Conservation (phyloP, 2,888 invertebrate genomes). For the Eurytoma californica region DNA sequence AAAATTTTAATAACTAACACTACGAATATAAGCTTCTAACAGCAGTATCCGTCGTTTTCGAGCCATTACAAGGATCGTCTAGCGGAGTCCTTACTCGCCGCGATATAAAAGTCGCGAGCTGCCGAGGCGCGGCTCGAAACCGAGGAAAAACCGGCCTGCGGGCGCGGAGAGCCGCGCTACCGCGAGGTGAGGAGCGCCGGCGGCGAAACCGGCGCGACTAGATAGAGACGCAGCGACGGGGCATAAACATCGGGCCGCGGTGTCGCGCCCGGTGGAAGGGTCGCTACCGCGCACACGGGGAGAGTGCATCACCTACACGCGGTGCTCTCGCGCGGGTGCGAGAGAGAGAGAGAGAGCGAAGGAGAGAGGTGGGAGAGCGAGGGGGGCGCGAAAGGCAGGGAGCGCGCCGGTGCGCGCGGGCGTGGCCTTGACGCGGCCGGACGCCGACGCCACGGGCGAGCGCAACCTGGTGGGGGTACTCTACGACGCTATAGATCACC, state of each 20-base stretch:
- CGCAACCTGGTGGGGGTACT: slow-evolving; percentile 67
- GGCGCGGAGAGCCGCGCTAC: too few species aligned
- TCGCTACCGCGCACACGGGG: neutral
- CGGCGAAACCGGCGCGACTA: slow-evolving; percentile 62
- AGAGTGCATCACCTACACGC: too few species aligned
- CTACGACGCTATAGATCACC: slow-evolving; percentile 75
- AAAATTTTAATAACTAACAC: too few species aligned
- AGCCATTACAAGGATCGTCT: too few species aligned
- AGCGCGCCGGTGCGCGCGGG: slow-evolving; percentile 66
- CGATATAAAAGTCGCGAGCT: too few species aligned
- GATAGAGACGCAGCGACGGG: slow-evolving; percentile 71
- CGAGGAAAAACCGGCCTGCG: too few species aligned
- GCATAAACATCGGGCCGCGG: slow-evolving; percentile 68
- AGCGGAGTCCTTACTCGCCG: too few species aligned
- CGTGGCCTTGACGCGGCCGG: slow-evolving; percentile 65
- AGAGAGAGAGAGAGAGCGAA: slow-evolving; percentile 39
- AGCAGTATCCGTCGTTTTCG: too few species aligned
- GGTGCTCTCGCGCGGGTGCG: slow-evolving; percentile 1
- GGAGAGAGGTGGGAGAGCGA: slow-evolving; percentile 46
- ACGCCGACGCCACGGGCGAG: slow-evolving; percentile 61
- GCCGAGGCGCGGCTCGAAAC: too few species aligned
- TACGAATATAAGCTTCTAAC: too few species aligned
- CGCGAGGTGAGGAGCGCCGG: too few species aligned
- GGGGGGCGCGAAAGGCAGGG: slow-evolving; percentile 54
- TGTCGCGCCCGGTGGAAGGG: too few species aligned